Evolutionary conservation across 2,113 vertebrate species (phyloP).

Genomic region (Stigmatopora argus): DNA sequence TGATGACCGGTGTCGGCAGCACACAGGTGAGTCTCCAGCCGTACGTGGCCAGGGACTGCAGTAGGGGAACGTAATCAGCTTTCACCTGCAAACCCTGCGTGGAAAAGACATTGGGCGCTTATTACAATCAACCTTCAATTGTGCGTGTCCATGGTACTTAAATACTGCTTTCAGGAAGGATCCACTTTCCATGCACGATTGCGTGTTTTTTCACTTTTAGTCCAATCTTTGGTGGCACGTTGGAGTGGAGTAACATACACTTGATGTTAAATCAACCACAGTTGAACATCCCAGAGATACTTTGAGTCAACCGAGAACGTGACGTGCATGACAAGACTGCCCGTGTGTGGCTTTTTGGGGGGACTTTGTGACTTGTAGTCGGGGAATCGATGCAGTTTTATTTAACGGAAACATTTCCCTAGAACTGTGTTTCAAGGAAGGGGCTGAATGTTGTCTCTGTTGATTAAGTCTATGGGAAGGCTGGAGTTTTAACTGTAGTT

Average conservation of each 20-base stretch:
- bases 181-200: not conserved
- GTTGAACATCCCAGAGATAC: conserved; percentile 19
- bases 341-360: conserved; percentile 12
- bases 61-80: conserved; percentile 88
- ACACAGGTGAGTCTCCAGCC: conserved; percentile 97
- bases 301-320: conserved; percentile 21
- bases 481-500: no score
- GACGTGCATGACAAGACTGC: conserved; percentile 17
- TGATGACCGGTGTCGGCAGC: conserved; percentile 88
- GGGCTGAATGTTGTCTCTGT: not conserved
- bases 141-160: not conserved
- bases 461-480: not conserved
- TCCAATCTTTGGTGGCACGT: not conserved
- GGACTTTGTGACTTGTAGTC: no score
- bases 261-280: conserved; percentile 8
- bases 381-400: not conserved
- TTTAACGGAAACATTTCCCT: not conserved
- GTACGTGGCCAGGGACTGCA: conserved; percentile 86
- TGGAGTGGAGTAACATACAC: not conserved
- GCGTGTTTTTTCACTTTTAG: not conserved
- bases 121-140: not conserved
- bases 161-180: not conserved
- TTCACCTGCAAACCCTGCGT: conserved; percentile 85
- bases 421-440: not conserved
- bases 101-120: conserved; percentile 11